Conservation (phyloP, 2,888 invertebrate species). For the Ypsolopha sequella region DNA sequence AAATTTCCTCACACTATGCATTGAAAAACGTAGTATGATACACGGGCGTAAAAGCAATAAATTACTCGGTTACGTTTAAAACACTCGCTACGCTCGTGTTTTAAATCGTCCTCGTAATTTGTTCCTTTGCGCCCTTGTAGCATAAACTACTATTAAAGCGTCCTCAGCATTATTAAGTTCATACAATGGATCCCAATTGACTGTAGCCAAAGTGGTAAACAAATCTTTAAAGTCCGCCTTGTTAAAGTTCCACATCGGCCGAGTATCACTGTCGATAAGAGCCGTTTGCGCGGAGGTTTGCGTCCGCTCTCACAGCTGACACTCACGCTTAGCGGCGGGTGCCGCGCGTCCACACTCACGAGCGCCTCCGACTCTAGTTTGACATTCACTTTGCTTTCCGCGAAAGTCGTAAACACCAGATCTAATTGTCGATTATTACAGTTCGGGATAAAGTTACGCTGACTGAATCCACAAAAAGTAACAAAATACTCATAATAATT, state of each 20-base stretch:
- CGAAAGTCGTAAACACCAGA: neutral
- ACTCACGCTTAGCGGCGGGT: neutral
- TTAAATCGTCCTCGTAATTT: no score
- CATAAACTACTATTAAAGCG: neutral
- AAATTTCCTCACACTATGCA: no score
- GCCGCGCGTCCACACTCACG: no score
- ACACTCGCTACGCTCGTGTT: no score
- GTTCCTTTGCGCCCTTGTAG: no score
- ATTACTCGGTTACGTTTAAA: no score
- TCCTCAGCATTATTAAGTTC: neutral
- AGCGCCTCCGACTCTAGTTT: neutral
- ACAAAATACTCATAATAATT: neutral
- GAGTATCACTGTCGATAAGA: no score
- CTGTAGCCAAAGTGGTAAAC: neutral
- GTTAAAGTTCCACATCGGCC: neutral
- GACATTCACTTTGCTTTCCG: neutral
- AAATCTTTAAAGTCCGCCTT: neutral
- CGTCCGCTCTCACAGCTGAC: neutral
- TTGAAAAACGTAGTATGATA: no score
- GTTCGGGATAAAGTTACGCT: neutral
- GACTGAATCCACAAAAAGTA: neutral
- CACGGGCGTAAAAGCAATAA: no score
- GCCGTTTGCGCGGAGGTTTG: neutral
- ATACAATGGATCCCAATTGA: neutral
- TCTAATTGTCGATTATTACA: neutral